These are phyloP conservation scores for Drosophila trapezifrons DNA, from an alignment of 1,140 invertebrate species.

Conservation along the genomic window DNA sequence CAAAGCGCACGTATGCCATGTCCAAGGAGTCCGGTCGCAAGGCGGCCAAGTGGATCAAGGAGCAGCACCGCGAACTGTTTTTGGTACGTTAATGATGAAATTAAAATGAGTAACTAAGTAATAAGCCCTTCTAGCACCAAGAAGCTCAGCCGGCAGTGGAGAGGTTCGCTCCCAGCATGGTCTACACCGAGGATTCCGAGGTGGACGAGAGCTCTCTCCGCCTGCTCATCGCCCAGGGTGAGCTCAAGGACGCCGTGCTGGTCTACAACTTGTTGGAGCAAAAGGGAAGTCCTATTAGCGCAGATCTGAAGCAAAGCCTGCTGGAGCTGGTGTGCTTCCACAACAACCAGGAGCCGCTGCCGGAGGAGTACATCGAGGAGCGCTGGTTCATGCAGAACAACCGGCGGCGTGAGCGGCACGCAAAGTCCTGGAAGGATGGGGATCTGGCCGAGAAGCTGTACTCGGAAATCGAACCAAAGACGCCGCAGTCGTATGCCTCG, in stretches of 20 bases:
- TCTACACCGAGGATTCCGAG: conserved; percentile 89
- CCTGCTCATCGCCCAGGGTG: conserved; percentile 87
- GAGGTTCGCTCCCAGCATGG: conserved; percentile 88
- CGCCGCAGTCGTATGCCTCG: conserved; percentile 87
- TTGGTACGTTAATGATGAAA: conserved; percentile 75
- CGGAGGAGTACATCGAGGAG: conserved; percentile 90
- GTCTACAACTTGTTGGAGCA: conserved; percentile 90
- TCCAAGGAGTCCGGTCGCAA: conserved; percentile 94
- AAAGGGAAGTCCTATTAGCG: conserved; percentile 86
- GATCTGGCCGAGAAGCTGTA: conserved; percentile 89
- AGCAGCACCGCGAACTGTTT: conserved; percentile 90
- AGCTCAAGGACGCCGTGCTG: conserved; percentile 88
- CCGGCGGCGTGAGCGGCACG: conserved; percentile 85
- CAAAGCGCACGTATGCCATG: conserved; percentile 90
- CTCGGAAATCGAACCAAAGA: conserved; percentile 87
- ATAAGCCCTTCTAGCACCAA: conserved; percentile 74
- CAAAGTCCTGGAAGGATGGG: conserved; percentile 90
- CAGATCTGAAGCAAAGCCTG: conserved; percentile 88
- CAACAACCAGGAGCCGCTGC: conserved; percentile 88
- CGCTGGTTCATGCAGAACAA: conserved; percentile 88
- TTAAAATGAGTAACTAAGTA: not conserved
- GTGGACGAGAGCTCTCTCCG: conserved; percentile 86
- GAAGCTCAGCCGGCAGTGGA: conserved; percentile 87
- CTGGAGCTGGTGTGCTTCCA: conserved; percentile 93
- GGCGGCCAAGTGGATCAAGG: conserved; percentile 92